phyloP scores from a whole-genome alignment of 2,113 vertebrate genomes.

The Periophthalmodon schlosseri region DNA sequence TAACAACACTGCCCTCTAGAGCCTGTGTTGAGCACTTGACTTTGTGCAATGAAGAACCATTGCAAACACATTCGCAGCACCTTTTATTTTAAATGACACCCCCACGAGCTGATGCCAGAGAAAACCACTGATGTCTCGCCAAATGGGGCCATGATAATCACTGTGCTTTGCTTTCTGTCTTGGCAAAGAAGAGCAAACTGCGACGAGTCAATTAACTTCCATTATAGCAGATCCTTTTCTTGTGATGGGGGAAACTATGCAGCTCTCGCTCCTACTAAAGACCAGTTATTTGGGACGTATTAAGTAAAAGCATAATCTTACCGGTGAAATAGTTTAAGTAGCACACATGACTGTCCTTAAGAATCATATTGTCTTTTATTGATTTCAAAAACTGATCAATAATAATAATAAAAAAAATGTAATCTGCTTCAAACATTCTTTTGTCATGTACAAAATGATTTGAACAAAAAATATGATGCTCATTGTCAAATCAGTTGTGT shows the following conservation, averaged over 20 bases:
- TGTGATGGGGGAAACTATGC: slow-evolving; percentile 56
- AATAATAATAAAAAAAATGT: slow-evolving; percentile 20
- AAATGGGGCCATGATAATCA: slow-evolving; percentile 18
- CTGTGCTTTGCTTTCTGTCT: not conserved
- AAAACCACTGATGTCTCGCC: not conserved
- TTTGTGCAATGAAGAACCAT: not conserved
- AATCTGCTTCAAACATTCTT: not conserved
- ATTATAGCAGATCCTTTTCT: slow-evolving; percentile 22
- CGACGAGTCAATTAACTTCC: slow-evolving; percentile 42
- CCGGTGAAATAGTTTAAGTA: not conserved
- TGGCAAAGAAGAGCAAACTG: slow-evolving; percentile 29
- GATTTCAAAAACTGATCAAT: slow-evolving; percentile 40
- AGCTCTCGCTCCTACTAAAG: slow-evolving; percentile 14
- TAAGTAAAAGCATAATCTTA: not conserved
- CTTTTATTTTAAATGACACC: slow-evolving; percentile 10
- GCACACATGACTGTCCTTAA: slow-evolving; percentile 7
- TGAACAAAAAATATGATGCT: slow-evolving; percentile 23
- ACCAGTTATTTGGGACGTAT: not conserved
- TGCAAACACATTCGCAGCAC: not conserved
- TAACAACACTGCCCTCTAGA: not conserved
- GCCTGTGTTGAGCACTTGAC: not conserved
- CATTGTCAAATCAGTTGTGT: slow-evolving; percentile 22
- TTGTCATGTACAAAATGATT: slow-evolving; percentile 52
- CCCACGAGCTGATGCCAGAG: not conserved
- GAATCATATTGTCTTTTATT: slow-evolving; percentile 63